Percentiles rank a stretch among this genome's conserved stretches.
These are phyloP conservation scores for Mesocentrotus franciscanus DNA, from an alignment of 53 echinoderm and acorn worm species.

Conservation along the genomic window DNA sequence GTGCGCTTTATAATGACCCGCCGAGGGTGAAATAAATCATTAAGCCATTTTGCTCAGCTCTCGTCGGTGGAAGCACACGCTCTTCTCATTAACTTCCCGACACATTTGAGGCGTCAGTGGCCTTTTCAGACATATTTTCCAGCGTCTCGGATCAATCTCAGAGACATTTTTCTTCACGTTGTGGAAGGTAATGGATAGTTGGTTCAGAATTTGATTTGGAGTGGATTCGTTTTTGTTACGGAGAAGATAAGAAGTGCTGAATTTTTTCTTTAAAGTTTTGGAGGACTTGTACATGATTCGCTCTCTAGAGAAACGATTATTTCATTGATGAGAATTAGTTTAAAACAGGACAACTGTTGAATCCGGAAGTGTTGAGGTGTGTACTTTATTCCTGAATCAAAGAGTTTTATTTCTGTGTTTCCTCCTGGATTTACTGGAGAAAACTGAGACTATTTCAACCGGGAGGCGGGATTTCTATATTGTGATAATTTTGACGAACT, in stretches of 20 bases:
- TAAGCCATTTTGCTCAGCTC: conserved; percentile 32
- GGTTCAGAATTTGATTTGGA: not conserved
- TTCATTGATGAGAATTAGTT: not conserved
- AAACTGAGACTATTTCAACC: not conserved
- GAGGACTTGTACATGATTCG: not conserved
- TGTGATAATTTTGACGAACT: not conserved
- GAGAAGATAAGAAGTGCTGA: not conserved
- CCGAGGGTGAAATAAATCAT: conserved; percentile 32
- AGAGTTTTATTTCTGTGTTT: not conserved
- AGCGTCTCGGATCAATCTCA: not conserved
- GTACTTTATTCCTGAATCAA: not conserved
- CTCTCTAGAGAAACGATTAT: not conserved
- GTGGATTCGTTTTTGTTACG: not conserved
- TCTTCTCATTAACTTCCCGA: not conserved
- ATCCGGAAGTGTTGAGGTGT: not conserved
- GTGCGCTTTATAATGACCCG: conserved; percentile 37
- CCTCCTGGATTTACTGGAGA: not conserved
- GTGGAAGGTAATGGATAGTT: too few relatives aligned
- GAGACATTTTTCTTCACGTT: not conserved
- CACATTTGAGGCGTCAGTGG: not conserved
- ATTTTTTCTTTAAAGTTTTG: not conserved
- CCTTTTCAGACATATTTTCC: not conserved
- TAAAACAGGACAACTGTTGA: not conserved
- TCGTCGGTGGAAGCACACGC: not conserved
- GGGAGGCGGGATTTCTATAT: not conserved